phyloP scores from a whole-genome alignment of 2,888 invertebrate species.

The Eilema caniola region DNA sequence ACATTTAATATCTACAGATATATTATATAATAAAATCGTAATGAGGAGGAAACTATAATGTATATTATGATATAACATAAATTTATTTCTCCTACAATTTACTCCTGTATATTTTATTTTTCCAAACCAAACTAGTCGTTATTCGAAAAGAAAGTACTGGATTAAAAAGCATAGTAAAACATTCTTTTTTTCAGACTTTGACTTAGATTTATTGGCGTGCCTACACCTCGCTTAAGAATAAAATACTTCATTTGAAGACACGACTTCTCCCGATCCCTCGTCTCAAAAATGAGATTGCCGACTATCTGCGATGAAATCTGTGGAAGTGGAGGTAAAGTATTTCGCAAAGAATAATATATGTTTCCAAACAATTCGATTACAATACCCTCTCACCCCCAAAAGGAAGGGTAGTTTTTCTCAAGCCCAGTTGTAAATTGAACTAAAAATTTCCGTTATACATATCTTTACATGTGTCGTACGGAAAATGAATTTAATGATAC shows the following conservation, averaged over 20 bases:
- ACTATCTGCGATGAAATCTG: neutral
- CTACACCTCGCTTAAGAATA: neutral
- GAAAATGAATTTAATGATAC: too few species aligned
- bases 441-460: neutral
- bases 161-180: neutral
- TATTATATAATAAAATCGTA: too few species aligned
- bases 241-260: neutral
- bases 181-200: neutral
- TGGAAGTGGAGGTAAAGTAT: neutral
- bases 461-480: too few species aligned
- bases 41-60: too few species aligned
- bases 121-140: too few species aligned
- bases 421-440: neutral
- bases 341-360: neutral
- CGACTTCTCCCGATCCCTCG: neutral
- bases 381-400: neutral
- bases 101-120: too few species aligned
- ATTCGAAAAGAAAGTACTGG: too few species aligned
- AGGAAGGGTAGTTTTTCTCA: neutral
- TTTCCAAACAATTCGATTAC: neutral
- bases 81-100: too few species aligned
- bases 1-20: too few species aligned
- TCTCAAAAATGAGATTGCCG: neutral
- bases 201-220: neutral
- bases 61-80: too few species aligned